phyloP scores from a whole-genome alignment of 2,888 invertebrate species.

The Anaspis maculata region DNA sequence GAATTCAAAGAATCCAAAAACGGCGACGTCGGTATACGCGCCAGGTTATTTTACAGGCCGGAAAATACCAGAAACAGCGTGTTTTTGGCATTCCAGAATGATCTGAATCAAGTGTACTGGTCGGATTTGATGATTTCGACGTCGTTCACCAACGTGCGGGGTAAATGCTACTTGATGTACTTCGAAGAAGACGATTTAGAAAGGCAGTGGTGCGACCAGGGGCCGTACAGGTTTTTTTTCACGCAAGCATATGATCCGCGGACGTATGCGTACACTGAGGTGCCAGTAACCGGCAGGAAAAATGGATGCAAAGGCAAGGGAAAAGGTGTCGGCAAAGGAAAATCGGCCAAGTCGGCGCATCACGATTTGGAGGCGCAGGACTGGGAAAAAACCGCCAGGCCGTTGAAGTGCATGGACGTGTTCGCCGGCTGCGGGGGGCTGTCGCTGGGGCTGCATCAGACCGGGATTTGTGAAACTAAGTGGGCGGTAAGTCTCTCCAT shows the following conservation, averaged over 20 bases:
- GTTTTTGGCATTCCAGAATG: conserved; percentile 50
- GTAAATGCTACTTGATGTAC: conserved; percentile 61
- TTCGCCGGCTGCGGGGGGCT: conserved; percentile 84
- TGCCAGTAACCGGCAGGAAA: conserved; percentile 50
- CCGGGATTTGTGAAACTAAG: conserved; percentile 58
- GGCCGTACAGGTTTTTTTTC: conserved; percentile 69
- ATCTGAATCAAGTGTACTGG: conserved; percentile 70
- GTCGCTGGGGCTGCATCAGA: conserved; percentile 63
- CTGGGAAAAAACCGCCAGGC: conserved; percentile 41
- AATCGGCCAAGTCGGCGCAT: conserved; percentile 37
- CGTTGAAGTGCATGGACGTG: conserved; percentile 64
- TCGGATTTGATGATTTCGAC: conserved; percentile 58
- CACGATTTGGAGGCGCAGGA: conserved; percentile 24
- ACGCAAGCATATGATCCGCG: conserved; percentile 55
- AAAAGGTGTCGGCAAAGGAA: conserved; percentile 55
- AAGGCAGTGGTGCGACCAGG: conserved; percentile 53
- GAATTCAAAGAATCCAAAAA: conserved; percentile 46
- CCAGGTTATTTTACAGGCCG: conserved; percentile 65
- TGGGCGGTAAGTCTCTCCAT: conserved; percentile 55
- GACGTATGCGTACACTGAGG: conserved; percentile 50
- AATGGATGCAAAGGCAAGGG: conserved; percentile 54
- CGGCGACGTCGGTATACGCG: conserved; percentile 53
- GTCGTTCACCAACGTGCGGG: conserved; percentile 53
- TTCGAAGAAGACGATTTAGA: conserved; percentile 49
- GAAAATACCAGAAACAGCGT: conserved; percentile 61